A percentile compares a stretch with the other conserved stretches of the same genome.
Conservation (phyloP, 2,888 invertebrate genomes). For the Sarcophaga rosellei region DNA sequence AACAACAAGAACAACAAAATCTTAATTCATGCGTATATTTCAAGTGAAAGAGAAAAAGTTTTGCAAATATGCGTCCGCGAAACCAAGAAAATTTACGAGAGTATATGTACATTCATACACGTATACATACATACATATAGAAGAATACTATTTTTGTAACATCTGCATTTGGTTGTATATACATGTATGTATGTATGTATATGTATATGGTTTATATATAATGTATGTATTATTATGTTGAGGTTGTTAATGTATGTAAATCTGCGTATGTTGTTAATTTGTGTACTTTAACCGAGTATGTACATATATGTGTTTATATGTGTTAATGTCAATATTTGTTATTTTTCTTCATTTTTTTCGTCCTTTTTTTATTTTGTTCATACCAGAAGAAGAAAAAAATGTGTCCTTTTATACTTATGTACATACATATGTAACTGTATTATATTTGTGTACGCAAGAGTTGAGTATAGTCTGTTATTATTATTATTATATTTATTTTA, state of each 20-base stretch:
- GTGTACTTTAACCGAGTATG: not conserved
- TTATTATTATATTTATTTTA: too few relatives aligned
- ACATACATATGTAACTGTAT: not conserved
- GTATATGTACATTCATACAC: not conserved
- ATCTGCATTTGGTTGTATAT: constrained; percentile 4
- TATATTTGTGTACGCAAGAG: constrained; percentile 11
- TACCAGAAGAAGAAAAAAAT: constrained; percentile 3
- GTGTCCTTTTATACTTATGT: not conserved
- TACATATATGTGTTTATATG: not conserved
- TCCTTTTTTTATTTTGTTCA: not conserved
- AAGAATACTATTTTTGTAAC: not conserved
- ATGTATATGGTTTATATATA: too few relatives aligned
- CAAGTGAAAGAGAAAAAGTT: not conserved
- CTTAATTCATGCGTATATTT: constrained; percentile 35
- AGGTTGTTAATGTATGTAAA: constrained; percentile 38
- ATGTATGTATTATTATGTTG: too few relatives aligned
- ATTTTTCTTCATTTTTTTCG: too few relatives aligned
- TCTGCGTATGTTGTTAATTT: constrained; percentile 50
- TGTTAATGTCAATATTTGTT: constrained; percentile 50
- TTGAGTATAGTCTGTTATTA: not conserved
- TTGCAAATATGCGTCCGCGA: not conserved
- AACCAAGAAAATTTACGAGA: not conserved
- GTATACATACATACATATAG: not conserved
- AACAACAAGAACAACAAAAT: constrained; percentile 21
- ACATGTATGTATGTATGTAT: not conserved